Evolutionary conservation across 2,888 invertebrate genomes (phyloP).

Genomic region (Cataglyphis rosenhaueri): DNA sequence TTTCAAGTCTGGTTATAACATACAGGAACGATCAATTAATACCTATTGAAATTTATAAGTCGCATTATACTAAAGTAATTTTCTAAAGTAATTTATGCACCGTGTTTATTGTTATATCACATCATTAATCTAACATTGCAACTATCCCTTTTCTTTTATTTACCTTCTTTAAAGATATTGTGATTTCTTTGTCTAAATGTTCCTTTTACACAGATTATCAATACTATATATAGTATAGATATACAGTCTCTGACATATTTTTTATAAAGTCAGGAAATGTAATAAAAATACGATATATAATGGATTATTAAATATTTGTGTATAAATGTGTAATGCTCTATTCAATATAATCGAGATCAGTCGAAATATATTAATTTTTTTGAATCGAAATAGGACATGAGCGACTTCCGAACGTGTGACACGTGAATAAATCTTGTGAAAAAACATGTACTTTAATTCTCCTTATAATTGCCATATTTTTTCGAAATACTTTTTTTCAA

Average conservation of each 20-base stretch:
- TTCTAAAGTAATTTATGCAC: constrained; percentile 69
- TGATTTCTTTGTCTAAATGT: constrained; percentile 20
- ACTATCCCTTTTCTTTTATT: constrained; percentile 13
- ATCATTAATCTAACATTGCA: constrained; percentile 71
- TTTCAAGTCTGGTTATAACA: constrained; percentile 66
- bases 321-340: not conserved
- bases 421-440: not conserved
- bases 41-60: constrained; percentile 65
- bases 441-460: not conserved
- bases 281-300: constrained; percentile 32
- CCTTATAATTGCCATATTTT: not conserved
- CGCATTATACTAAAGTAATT: constrained; percentile 55
- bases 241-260: constrained; percentile 14
- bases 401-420: not conserved
- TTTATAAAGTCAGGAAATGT: constrained; percentile 19
- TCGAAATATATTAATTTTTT: constrained; percentile 27
- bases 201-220: not conserved
- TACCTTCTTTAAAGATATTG: constrained; percentile 24
- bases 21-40: constrained; percentile 82
- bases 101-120: constrained; percentile 67
- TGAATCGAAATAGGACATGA: not conserved
- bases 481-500: not conserved
- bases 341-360: constrained; percentile 40
- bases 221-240: constrained; percentile 38
- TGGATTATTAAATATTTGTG: too few relatives aligned